Base-by-base conservation (phyloP, 1,140 invertebrate genomes). In the Ericerus pela region DNA sequence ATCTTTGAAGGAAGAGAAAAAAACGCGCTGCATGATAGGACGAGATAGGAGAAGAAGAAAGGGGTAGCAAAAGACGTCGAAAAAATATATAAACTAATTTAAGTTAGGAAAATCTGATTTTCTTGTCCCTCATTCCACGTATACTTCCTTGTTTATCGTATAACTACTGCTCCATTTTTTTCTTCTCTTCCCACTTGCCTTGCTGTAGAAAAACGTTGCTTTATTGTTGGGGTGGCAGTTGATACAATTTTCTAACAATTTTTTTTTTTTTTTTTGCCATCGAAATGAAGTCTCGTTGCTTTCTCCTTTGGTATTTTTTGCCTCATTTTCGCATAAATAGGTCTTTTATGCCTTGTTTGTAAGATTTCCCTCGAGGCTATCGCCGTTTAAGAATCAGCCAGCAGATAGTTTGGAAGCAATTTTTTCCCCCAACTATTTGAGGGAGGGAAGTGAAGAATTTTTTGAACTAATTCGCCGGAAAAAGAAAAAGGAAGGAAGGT, bases 71-170 rank as follows among this genome's bases (percentile, higher is more conserved):
- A n/a, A n/a, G n/a, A n/a, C n/a, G n/a, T n/a, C n/a, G n/a, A 33
- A 33, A 11, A 53, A 53, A 53, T 18, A 53, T 28, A 53, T 53
- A 30, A 30, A 28, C 51, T 53, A 53, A 53, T 53, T 53, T 53
- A 31, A 53, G 51, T 53, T 53, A 28, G 29, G 27, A 53, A 30
- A 53, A 53, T 30, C 29, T 24, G 51, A 16, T 28, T 53, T 53
- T 26, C 29, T 53, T 53, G 11, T 18, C 20, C 4, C 36, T 38
- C 36, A 14, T 38, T n/a, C 20, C 20, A 20, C 41, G 22, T 47
- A 18, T 47, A 8, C 20, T 47, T 24, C 41, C 2, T 38, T 4
- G 22, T 24, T 47, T 24, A 24, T 24, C 22, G 41, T 14, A 47
- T 14, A 5, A 8, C 10, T 47, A 20, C 20, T 24, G 18, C 26